phyloP scores from a whole-genome alignment of 2,797 vertebrate species.

The Danio tinwini region DNA sequence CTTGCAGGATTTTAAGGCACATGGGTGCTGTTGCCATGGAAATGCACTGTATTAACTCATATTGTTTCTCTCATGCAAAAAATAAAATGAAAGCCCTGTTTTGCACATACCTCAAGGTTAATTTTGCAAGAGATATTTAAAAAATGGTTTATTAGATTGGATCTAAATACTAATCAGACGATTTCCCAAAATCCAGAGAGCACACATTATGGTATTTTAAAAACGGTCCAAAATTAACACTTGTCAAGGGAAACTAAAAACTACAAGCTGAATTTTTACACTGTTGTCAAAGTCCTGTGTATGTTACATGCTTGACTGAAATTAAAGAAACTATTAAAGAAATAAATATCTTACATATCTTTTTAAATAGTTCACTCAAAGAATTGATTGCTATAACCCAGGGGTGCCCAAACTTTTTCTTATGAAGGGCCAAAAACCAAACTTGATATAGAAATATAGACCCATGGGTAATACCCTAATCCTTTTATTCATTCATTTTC shows the following conservation, averaged over 20 bases:
- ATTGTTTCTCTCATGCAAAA: slow-evolving; percentile 28
- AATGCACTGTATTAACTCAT: slow-evolving; percentile 68
- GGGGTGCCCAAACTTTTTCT: no score
- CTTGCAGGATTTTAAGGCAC: slow-evolving; percentile 66
- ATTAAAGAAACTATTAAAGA: not conserved
- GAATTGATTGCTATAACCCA: no score
- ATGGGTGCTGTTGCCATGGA: slow-evolving; percentile 74
- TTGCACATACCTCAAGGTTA: slow-evolving; percentile 52
- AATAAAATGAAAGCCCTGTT: slow-evolving; percentile 6
- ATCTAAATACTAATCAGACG: slow-evolving; percentile 5
- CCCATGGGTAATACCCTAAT: no score
- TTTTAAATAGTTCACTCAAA: no score
- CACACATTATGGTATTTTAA: slow-evolving; percentile 22
- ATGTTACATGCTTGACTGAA: not conserved
- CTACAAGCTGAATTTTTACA: no score
- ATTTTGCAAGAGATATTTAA: slow-evolving; percentile 36
- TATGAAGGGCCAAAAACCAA: no score
- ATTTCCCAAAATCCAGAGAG: not conserved
- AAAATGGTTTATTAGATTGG: not conserved
- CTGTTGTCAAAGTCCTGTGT: not conserved
- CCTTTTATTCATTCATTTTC: no score
- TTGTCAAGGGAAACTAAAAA: not conserved
- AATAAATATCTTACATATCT: not conserved
- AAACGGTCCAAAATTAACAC: not conserved
- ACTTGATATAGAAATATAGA: no score